Base-by-base conservation (phyloP, 2,888 invertebrate species). In the Iselma pallidipennis region DNA sequence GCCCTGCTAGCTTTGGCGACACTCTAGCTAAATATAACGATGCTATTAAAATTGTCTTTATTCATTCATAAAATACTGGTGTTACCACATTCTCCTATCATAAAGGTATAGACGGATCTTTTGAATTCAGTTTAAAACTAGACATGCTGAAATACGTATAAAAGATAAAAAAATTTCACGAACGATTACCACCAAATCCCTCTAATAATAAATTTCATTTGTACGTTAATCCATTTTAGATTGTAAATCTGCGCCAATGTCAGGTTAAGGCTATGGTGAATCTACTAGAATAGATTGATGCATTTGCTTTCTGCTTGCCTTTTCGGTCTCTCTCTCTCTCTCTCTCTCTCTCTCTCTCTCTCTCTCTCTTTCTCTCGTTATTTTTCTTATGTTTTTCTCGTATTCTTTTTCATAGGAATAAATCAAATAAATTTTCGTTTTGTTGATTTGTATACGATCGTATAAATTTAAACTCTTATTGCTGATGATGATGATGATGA, bases 231-330 rank as follows among this genome's bases (percentile, higher is more conserved):
- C 63, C 63, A 59, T 62, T 60, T 52, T 54, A 49, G 62, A 65
- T 63, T 65, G 62, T 67, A 63, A 67, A 67, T 65, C 60, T 63
- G 65, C 56, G 62, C 29, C 57, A 55, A 61, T 61, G 66, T 57
- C 66, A 61, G 61, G 62, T 59, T 66, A 59, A 61, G 59, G 49
- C 33, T 51, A 56, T 57, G 48, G 21, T 57, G 53, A 61, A 61
- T 61, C 52, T 51, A 45, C 48, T 49, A 45, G 49, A 50, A 50
- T 51, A 61, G 48, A 33, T 52, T 56, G 56, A 56, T 56, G 49
- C 45, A 56, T 56, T 49, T 49, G 49, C 28, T 45, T 19, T 31
- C 19, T 51, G 19, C 9, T n/a, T n/a, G n/a, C n/a, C n/a, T n/a
- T n/a, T n/a, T n/a, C n/a, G n/a, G n/a, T n/a, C n/a, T n/a, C n/a